Evolutionary conservation across 2,113 vertebrate species (phyloP).

Genomic region (Pygoscelis adeliae): DNA sequence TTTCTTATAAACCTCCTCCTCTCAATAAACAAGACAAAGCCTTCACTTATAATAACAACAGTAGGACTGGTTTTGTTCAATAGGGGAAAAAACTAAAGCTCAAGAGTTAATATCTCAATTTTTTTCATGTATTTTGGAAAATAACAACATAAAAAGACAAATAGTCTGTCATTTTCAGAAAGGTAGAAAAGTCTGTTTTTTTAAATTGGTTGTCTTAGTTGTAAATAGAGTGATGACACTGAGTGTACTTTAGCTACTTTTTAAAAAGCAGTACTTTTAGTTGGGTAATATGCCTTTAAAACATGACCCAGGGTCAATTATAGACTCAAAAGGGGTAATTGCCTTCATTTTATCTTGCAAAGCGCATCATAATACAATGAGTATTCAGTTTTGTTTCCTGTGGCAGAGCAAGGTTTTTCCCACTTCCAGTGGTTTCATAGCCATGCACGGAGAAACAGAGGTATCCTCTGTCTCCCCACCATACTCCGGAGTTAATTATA

Average conservation of each 20-base stretch:
- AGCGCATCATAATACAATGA: background rate
- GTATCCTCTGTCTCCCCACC: background rate
- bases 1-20: background rate
- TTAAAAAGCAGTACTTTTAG: background rate
- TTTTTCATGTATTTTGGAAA: background rate
- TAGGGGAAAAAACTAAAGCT: background rate
- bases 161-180: background rate
- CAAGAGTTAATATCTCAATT: background rate
- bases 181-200: background rate
- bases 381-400: background rate
- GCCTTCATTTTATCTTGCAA: background rate
- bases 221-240: background rate
- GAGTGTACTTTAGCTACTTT: background rate
- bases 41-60: background rate
- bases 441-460: fast-evolving
- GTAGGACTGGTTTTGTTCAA: background rate
- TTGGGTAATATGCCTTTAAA: background rate
- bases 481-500: background rate
- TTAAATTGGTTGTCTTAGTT: background rate
- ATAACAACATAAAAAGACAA: background rate
- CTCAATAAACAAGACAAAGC: background rate
- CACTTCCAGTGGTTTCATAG: background rate
- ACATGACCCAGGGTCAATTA: background rate
- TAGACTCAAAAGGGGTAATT: background rate
- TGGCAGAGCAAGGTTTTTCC: background rate